Evolutionary conservation across 2,113 vertebrate species (phyloP), one percentile per base, ranked within the genome.

Genomic region (Peromyscus polionotus): DNA sequence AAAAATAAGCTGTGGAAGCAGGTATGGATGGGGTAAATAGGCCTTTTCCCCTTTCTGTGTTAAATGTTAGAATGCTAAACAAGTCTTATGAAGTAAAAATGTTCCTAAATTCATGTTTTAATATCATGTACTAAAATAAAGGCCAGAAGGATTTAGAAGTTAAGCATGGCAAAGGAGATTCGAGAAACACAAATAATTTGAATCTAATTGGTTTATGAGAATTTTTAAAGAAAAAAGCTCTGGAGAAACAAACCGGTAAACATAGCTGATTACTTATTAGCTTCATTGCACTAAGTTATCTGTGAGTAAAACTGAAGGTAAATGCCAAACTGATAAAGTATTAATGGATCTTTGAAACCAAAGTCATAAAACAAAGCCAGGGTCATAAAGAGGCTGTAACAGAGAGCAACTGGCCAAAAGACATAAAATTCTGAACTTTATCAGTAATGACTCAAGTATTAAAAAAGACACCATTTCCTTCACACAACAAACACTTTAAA

Each of bases 321-420:
- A 97, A 96, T 93, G 61, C 83, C 72, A 95, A 92, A 81, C 42
- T 77, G 81, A 86, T 76, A 45, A 88, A 91, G n/a, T 88, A 90
- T 51, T 65, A 70, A 80, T 80, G 81, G 13, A 75, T 94, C 93
- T 92, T 93, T 72, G 84, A 77, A 93, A 59, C 9, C 33, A 81
- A 96, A 51, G 10, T 61, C 73, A 94, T 96, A 96, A 95, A 87
- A 93, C 33, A 90, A 94, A 97, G 80, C 81, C 24, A 94, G 76
- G 17, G 10, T 28, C 72, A 91, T 93, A 95, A 98, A 90, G 13
- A 83, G 77, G 59, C 33, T 68, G 61, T 86, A 65, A 36, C 33
- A 90, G 16, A 90, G 80, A 79, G 51, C 42, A 95, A 91, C 93
- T 86, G 67, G 72, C 36, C 67, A 94, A 83, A 96, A 42, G 80